Base-by-base conservation (phyloP, 2,113 vertebrate genomes). In the Pandion haliaetus region DNA sequence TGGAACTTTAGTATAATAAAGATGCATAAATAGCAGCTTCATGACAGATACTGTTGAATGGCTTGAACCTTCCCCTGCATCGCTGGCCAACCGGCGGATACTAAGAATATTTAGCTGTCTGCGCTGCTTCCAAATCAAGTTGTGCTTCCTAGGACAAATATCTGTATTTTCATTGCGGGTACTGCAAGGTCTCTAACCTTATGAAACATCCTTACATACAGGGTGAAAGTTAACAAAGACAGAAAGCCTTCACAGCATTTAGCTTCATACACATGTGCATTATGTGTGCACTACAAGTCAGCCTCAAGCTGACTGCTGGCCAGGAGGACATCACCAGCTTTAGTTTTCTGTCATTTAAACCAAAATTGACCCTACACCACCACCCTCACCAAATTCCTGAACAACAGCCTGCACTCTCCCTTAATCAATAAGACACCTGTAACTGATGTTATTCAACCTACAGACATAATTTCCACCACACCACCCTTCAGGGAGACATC, bases 1-100 rank as follows among this genome's bases (percentile, higher is more conserved):
- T 97, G 96, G 80, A 95, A 88, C 44, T 87, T 93, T 38, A 78
- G 82, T 55, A 89, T 72, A 93, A 89, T 86, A 93, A 95, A 96
- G 91, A 94, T 55, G 50, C 94, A 95, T 94, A 96, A 96, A 91
- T 36, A 80, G 70, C 82, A 95, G 82, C 62, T 97, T 88, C 61
- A 90, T 66, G 88, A 94, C 82, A 96, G 65, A 97, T 44, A 58
- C 29, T 82, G 63, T 47, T 77, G 86, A 96, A 96, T 50, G 72
- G 79, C 63, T 94, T 71, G 61, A 94, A 94, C 55, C 83, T 93
- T 82, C 79, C 59, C 71, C 65, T 91, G 82, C 20, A 14, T 73
- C 67, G 49, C n/a, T 70, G 76, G 67, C 76, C 34, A 85, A 13
- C 45, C 69, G 79, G 44, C 1, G 5, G 67, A 95, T 77, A 90